phyloP scores from a whole-genome alignment of 2,888 invertebrate genomes.

The Macrosiphum euphorbiae region DNA sequence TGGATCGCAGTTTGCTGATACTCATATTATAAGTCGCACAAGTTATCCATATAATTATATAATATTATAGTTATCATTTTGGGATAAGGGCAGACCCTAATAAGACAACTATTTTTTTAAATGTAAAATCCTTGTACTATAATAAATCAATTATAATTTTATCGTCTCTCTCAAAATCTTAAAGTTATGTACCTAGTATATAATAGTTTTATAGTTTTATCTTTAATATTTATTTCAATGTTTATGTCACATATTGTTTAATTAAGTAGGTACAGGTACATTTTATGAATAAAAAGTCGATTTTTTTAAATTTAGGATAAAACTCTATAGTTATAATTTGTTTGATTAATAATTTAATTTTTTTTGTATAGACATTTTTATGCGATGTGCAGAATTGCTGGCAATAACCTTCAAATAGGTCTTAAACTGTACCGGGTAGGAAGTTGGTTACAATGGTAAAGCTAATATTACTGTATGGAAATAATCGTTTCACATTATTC shows the following conservation, averaged over 20 bases:
- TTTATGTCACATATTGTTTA: not conserved
- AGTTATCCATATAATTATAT: not conserved
- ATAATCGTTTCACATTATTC: conserved; percentile 10
- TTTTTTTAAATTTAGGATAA: not conserved
- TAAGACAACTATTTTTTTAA: not conserved
- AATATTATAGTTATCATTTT: not conserved
- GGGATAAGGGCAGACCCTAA: not conserved
- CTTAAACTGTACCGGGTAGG: not conserved
- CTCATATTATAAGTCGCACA: not conserved
- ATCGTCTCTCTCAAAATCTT: not conserved
- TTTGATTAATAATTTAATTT: not conserved
- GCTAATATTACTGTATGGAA: not conserved
- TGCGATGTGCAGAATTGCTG: not conserved
- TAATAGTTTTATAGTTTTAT: not conserved
- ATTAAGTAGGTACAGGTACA: not conserved
- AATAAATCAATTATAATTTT: not conserved
- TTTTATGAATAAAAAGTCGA: not conserved
- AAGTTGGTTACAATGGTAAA: not conserved
- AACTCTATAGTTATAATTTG: not conserved
- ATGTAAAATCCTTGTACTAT: not conserved
- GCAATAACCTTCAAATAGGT: conserved; percentile 33
- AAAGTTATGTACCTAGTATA: not conserved
- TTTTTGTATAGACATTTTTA: not conserved
- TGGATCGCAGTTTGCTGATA: not conserved
- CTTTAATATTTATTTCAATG: not conserved